A percentile compares a stretch with the other conserved stretches of the same genome.
phyloP scores from a whole-genome alignment of 2,797 vertebrate genomes.

The Cyprinella venusta region DNA sequence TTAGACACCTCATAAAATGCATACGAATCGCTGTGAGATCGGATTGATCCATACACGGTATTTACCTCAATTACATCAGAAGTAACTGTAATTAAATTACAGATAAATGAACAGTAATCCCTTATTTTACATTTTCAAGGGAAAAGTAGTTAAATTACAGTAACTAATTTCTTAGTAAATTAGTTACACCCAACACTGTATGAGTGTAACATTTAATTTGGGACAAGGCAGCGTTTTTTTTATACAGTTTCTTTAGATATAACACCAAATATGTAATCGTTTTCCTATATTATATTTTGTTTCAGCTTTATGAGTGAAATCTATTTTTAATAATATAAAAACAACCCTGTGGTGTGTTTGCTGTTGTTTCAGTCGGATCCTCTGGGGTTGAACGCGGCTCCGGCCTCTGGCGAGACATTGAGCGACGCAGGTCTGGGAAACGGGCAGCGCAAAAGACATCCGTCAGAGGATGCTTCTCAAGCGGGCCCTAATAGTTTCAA shows the following conservation, averaged over 20 bases:
- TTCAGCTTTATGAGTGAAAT: neutral
- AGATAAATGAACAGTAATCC: too few relatives aligned
- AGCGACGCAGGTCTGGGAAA: slow-evolving; percentile 79
- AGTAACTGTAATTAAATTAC: too few relatives aligned
- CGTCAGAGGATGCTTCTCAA: slow-evolving; percentile 84
- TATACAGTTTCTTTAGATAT: neutral
- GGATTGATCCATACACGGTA: too few relatives aligned
- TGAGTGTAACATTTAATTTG: neutral
- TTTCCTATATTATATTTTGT: neutral
- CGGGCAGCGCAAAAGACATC: slow-evolving; percentile 87
- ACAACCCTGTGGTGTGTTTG: slow-evolving; percentile 29
- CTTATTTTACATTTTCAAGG: too few relatives aligned
- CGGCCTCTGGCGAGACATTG: slow-evolving; percentile 81
- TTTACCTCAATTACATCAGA: too few relatives aligned
- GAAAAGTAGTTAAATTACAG: too few relatives aligned
- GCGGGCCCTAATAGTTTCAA: slow-evolving; percentile 84
- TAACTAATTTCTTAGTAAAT: too few relatives aligned
- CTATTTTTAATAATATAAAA: neutral
- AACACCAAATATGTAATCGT: neutral
- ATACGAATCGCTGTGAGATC: too few relatives aligned
- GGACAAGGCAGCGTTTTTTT: neutral
- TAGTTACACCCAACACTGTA: too few relatives aligned
- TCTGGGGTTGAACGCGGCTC: slow-evolving; percentile 92
- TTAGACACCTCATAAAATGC: too few relatives aligned
- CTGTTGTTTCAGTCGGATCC: slow-evolving; percentile 88